These are phyloP conservation scores for Acanthiza pusilla DNA, from an alignment of 2,797 vertebrate genomes.

Conservation along the genomic window DNA sequence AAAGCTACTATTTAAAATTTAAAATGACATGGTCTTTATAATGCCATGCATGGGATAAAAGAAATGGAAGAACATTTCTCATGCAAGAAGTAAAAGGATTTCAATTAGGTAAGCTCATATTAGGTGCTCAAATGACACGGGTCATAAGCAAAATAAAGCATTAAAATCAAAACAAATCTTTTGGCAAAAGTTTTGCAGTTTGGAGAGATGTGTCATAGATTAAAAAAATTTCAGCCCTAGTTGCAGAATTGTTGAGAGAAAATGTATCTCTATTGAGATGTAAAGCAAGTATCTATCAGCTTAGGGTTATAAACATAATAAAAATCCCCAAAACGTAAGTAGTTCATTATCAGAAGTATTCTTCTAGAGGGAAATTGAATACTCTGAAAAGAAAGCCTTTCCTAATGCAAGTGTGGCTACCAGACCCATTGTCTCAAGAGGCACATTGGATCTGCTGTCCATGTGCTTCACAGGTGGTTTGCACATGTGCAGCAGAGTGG, in stretches of 20 bases:
- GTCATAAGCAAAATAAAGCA: background rate
- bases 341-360: background rate
- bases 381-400: background rate
- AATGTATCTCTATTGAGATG: background rate
- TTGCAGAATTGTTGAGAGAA: background rate
- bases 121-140: background rate
- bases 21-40: background rate
- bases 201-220: background rate
- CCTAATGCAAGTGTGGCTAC: background rate
- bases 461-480: background rate
- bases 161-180: background rate
- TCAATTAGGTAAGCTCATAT: background rate
- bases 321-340: fast-evolving
- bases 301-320: background rate
- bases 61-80: background rate
- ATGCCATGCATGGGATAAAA: background rate
- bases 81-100: background rate
- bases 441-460: background rate
- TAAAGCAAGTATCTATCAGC: background rate
- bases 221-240: background rate
- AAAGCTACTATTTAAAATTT: background rate
- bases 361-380: background rate
- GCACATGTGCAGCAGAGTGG: background rate
- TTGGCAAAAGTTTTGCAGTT: background rate
- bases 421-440: background rate